A percentile compares a stretch with the other conserved stretches of the same genome.
Evolutionary conservation across 2,888 invertebrate species (phyloP).

Genomic region (Limenitis camilla): DNA sequence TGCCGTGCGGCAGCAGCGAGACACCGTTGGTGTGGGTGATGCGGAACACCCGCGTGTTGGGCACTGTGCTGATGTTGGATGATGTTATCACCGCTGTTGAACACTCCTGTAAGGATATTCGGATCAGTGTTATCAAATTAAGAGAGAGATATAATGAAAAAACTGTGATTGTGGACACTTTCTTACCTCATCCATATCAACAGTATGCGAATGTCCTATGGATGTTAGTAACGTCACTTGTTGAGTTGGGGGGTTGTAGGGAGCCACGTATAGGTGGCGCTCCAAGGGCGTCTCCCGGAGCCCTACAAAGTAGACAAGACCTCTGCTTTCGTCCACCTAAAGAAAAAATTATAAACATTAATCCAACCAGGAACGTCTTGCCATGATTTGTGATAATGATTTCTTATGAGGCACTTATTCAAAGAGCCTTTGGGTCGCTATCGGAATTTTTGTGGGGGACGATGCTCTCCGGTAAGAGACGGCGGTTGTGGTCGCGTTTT

Average conservation of each 20-base stretch:
- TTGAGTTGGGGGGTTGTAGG: slow-evolving; percentile 72
- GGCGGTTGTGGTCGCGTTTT: no score
- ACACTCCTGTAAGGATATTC: slow-evolving; percentile 77
- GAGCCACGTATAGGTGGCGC: slow-evolving; percentile 92
- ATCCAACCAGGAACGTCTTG: no score
- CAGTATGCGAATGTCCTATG: slow-evolving; percentile 88
- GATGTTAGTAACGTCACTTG: slow-evolving; percentile 85
- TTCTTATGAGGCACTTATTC: no score
- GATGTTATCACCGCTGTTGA: slow-evolving; percentile 87
- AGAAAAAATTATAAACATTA: neutral
- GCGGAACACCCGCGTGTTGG: slow-evolving; percentile 85
- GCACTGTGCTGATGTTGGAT: slow-evolving; percentile 86
- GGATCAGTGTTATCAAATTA: slow-evolving; percentile 7
- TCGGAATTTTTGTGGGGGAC: no score
- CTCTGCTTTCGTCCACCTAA: slow-evolving; percentile 81
- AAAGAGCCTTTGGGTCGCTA: no score
- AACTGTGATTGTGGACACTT: no score
- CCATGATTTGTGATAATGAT: no score
- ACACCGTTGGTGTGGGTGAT: slow-evolving; percentile 78
- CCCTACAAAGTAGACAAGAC: slow-evolving; percentile 93
- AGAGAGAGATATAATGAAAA: neutral
- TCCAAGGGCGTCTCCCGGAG: slow-evolving; percentile 93
- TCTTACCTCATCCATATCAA: slow-evolving; percentile 84
- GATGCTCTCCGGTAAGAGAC: no score
- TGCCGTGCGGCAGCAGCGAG: slow-evolving; percentile 76